Base-by-base conservation (phyloP, 2,888 invertebrate genomes). In the Digitonthophagus gazella region DNA sequence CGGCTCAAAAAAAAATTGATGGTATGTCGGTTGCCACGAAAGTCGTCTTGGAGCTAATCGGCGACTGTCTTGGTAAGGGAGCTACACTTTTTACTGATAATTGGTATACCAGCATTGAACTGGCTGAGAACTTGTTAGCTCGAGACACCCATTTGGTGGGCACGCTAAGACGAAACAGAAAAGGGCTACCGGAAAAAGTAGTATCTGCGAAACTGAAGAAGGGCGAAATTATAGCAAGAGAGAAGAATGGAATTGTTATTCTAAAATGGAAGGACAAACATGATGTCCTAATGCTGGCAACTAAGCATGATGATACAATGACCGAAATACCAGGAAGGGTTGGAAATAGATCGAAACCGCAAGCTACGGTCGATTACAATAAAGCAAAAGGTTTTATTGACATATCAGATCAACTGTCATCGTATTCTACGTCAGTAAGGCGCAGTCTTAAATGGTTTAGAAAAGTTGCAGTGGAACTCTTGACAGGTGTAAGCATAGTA, bases 121-220 rank as follows among this genome's bases (percentile, higher is more conserved):
- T 75, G 28, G 74, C 72, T 68, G n/a, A 64, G 16, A 55, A 5
- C 15, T 69, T 77, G 65, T 58, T 75, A 64, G 58, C 72, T 15
- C 70, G 73, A 70, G 72, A 76, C 66, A 77, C 75, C 15, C 74
- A 78, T 71, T 70, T 77, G 44, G 71, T 77, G 57, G 78, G 76
- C 69, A 78, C 76, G 57, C 68, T 79, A 57, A 64, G 77, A 57
- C 68, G 65, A 58, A 79, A 78, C 68, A 68, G 76, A 56, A 74
- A 75, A 73, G 8, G 58, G 63, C 28, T 54, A 8, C 16, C 54
- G 15, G 54, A 28, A 6, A 54, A 65, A 16, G 65, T 65, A n/a
- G 65, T 65, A n/a, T n/a, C n/a, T n/a, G n/a, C n/a, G n/a, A n/a
- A n/a, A n/a, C n/a, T n/a, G n/a, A n/a, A n/a, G n/a, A 65, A n/a